Evolutionary conservation across 2,888 invertebrate genomes (phyloP).

Genomic region (Himalopsyche japonica): DNA sequence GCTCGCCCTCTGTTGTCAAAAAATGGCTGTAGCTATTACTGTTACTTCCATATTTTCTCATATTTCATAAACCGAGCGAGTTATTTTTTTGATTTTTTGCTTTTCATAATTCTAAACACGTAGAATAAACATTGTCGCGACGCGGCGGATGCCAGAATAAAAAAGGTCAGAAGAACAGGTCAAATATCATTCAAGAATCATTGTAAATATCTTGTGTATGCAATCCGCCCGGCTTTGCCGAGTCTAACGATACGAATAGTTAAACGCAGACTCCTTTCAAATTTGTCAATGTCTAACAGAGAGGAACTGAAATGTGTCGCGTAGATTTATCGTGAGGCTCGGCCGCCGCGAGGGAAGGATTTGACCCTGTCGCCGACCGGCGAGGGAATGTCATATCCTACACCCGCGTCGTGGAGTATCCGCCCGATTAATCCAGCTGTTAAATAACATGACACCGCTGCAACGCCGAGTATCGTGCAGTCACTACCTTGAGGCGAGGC

Average conservation of each 20-base stretch:
- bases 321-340: not conserved
- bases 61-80: not conserved
- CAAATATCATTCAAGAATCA: slow-evolving; percentile 27
- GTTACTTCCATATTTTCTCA: not conserved
- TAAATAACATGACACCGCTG: not conserved
- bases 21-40: not conserved
- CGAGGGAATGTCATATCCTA: not conserved
- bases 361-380: not conserved
- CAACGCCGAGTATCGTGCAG: not conserved
- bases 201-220: slow-evolving; percentile 37
- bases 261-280: not conserved
- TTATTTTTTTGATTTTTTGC: not conserved
- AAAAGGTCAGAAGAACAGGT: slow-evolving; percentile 14
- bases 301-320: not conserved
- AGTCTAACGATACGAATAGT: slow-evolving; percentile 2
- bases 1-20: not conserved
- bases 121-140: not conserved
- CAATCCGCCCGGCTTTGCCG: slow-evolving; percentile 8
- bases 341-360: not conserved
- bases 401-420: not conserved
- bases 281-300: not conserved
- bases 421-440: not conserved
- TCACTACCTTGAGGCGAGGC: not conserved
- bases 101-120: not conserved
- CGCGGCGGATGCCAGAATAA: not conserved